Conservation (phyloP, 2,113 vertebrate genomes). For the Neotoma lepida region DNA sequence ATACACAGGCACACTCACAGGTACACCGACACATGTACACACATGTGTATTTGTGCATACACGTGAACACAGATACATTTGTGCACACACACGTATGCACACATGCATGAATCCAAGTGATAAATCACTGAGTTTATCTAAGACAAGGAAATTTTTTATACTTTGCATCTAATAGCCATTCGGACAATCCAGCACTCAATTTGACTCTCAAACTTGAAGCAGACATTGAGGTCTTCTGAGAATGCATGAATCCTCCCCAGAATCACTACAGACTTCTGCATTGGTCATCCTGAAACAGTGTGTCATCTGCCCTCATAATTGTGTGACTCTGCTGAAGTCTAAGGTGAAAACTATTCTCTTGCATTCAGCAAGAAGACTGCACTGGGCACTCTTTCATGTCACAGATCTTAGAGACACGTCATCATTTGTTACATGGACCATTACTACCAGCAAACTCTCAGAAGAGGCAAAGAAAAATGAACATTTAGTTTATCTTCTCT, state of each 20-base stretch:
- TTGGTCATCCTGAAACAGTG: background rate
- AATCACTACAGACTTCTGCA: background rate
- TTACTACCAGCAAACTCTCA: background rate
- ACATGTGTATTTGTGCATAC: background rate
- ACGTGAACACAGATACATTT: background rate
- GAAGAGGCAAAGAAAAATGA: background rate
- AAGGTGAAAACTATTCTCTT: background rate
- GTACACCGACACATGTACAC: background rate
- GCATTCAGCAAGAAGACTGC: background rate
- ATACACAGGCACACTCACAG: background rate
- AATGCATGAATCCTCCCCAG: background rate
- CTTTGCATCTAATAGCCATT: background rate
- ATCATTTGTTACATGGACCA: background rate
- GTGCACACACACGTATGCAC: background rate
- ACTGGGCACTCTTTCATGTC: background rate
- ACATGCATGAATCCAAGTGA: background rate
- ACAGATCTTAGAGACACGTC: background rate
- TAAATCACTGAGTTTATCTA: background rate
- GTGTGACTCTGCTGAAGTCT: conserved; percentile 8
- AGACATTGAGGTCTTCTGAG: background rate
- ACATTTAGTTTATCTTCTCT: background rate
- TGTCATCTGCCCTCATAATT: background rate
- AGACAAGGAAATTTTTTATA: background rate
- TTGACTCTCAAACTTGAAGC: background rate
- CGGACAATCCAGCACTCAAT: background rate